These are phyloP conservation scores for Netelia fuscicornis DNA, from an alignment of 2,888 invertebrate genomes.

Conservation along the genomic window DNA sequence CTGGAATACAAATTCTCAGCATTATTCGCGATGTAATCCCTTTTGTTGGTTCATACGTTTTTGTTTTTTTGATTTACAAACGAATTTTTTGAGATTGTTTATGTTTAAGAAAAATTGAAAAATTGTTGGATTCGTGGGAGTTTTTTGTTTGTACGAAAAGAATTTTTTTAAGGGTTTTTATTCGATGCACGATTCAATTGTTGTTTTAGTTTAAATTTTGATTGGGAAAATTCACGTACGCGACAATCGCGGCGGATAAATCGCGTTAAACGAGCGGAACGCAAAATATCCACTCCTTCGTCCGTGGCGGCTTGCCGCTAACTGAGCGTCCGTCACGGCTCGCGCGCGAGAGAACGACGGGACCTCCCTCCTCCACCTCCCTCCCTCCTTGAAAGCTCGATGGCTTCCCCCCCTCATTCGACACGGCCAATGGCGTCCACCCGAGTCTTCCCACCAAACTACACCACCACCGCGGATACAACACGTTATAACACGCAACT, in stretches of 20 bases:
- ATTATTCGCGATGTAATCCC: slow-evolving; percentile 28
- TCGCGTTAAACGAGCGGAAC: slow-evolving; percentile 41
- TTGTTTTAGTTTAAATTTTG: neutral
- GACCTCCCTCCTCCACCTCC: slow-evolving; percentile 61
- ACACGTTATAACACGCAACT: slow-evolving; percentile 4
- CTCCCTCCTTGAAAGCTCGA: slow-evolving; percentile 66
- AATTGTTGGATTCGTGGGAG: neutral
- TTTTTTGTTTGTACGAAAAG: neutral
- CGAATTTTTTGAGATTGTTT: neutral
- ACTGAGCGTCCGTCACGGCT: slow-evolving; percentile 80
- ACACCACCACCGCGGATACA: slow-evolving; percentile 13
- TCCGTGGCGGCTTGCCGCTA: slow-evolving; percentile 83
- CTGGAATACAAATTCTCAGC: slow-evolving; percentile 20
- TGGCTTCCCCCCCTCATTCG: slow-evolving; percentile 63
- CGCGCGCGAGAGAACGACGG: slow-evolving; percentile 69
- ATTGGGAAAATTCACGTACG: slow-evolving; percentile 21
- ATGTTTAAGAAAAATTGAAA: neutral
- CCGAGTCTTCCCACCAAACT: slow-evolving; percentile 50
- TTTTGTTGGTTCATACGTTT: slow-evolving; percentile 2
- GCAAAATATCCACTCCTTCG: slow-evolving; percentile 66
- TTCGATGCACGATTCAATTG: neutral
- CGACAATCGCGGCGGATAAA: slow-evolving; percentile 25
- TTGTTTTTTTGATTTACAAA: neutral
- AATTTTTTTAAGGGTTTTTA: neutral
- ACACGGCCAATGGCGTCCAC: slow-evolving; percentile 68